Evolutionary conservation across 2,113 vertebrate genomes (phyloP), one percentile per base, ranked within the genome.

Genomic region (Onychorhynchus coronatus): DNA sequence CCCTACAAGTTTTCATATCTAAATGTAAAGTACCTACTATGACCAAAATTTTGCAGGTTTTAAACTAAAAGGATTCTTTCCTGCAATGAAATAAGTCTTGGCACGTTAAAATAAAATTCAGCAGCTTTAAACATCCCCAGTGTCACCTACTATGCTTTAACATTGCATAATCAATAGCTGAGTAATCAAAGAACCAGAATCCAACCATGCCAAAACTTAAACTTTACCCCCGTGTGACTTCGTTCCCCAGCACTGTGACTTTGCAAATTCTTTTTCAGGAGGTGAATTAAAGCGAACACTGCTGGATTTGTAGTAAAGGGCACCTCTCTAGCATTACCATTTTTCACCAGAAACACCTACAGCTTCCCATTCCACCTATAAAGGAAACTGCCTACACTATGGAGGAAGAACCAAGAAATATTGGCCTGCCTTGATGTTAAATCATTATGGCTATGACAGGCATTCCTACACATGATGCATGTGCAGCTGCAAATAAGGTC

Each of bases 391-490:
- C 97, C 96, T 95, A 94, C 85, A 74, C 74, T 94, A 94, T 17
- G 31, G 87, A 91, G 96, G 95, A 98, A 96, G 97, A 97, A 97
- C 95, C 68, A 95, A 97, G 98, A 98, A 96, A 95, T 97, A 98
- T 97, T 95, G 94, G 93, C 82, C 46, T 90, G 70, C 84, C 92
- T 78, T 96, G 97, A 93, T 91, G 88, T 96, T 98, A 97, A 97
- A 97, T 98, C 97, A 97, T 96, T 66, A 88, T 37, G 70, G 92
- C 72, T 80, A 93, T 95, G 97, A 98, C 98, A 98, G 93, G 97
- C 82, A 77, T 97, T 96, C 92, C 93, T 96, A 94, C 91, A 89
- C 96, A 93, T 96, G 97, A 97, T 97, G 90, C 97, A 98, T 96
- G 96, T 93, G 96, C 79, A 96, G 92, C 66, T 91, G 93, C 95